Percentiles rank a stretch among this genome's conserved stretches.
These are phyloP conservation scores for Strigamia maritima DNA, from an alignment of 2,888 invertebrate genomes.

Conservation along the genomic window DNA sequence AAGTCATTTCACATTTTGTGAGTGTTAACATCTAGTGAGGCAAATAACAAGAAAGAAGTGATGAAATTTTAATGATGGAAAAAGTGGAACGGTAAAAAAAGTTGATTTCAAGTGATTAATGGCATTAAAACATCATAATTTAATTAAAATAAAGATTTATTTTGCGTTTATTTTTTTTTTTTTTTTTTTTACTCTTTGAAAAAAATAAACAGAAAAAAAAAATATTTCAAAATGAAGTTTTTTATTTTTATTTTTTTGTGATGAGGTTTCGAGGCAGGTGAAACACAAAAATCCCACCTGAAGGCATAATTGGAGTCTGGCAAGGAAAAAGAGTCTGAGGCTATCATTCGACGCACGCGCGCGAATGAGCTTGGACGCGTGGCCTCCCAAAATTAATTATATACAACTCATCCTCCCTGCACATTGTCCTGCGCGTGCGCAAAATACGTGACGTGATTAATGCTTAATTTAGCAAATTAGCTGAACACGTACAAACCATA, in stretches of 20 bases:
- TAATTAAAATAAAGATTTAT: background rate
- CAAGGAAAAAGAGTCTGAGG: background rate
- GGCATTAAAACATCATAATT: background rate
- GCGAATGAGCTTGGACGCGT: background rate
- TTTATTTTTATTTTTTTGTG: background rate
- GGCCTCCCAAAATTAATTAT: background rate
- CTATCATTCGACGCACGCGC: no score
- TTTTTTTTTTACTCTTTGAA: background rate
- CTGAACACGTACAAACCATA: no score
- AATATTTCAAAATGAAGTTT: background rate
- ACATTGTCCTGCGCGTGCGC: no score
- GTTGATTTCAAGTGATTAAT: background rate
- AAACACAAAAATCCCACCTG: background rate
- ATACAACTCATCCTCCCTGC: no score
- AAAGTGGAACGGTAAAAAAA: background rate
- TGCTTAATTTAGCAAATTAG: no score
- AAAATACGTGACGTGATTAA: no score
- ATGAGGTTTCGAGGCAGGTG: background rate
- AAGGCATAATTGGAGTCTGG: background rate
- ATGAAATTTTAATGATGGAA: background rate
- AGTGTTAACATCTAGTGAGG: background rate
- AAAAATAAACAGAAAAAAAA: background rate
- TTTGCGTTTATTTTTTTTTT: background rate
- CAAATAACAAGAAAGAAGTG: background rate
- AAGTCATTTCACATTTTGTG: background rate